Evolutionary conservation across 64 coral and sea anemone genomes (phyloP).

Genomic region (Trachythela sp.): DNA sequence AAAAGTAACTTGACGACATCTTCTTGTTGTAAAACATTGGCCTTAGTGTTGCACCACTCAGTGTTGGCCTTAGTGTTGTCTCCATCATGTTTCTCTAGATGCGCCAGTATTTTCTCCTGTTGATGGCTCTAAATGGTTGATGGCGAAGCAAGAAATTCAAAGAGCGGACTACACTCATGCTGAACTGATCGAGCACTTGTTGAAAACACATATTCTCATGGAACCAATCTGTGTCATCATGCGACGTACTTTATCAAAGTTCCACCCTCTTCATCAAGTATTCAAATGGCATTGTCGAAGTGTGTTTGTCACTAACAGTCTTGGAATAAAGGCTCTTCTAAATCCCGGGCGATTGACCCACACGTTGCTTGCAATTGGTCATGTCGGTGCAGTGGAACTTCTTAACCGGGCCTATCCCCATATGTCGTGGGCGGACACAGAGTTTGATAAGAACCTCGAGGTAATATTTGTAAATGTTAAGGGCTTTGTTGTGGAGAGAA

Average conservation of each 20-base stretch:
- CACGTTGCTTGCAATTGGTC: background rate
- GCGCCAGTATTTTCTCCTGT: background rate
- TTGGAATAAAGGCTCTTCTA: background rate
- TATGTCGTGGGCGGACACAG: background rate
- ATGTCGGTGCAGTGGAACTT: background rate
- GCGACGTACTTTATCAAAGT: background rate
- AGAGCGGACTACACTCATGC: background rate
- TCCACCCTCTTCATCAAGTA: background rate
- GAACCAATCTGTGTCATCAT: slow-evolving; percentile 16
- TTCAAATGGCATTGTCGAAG: slow-evolving; percentile 5
- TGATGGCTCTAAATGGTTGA: slow-evolving; percentile 7
- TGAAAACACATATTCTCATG: background rate
- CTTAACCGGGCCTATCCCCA: background rate
- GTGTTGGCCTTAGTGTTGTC: no score
- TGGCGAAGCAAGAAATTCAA: slow-evolving; percentile 1
- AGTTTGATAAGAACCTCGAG: background rate
- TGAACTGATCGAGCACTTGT: background rate
- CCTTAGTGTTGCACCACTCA: no score
- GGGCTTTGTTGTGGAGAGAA: no score
- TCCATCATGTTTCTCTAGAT: background rate
- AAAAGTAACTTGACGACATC: no score
- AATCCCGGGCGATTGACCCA: background rate
- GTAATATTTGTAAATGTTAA: background rate
- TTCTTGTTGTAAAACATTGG: no score
- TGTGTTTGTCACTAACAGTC: background rate